Percentiles rank a stretch among this genome's conserved stretches.
These are phyloP conservation scores for Cricetomys ansorgei DNA, from an alignment of 2,113 vertebrate species.

Conservation along the genomic window DNA sequence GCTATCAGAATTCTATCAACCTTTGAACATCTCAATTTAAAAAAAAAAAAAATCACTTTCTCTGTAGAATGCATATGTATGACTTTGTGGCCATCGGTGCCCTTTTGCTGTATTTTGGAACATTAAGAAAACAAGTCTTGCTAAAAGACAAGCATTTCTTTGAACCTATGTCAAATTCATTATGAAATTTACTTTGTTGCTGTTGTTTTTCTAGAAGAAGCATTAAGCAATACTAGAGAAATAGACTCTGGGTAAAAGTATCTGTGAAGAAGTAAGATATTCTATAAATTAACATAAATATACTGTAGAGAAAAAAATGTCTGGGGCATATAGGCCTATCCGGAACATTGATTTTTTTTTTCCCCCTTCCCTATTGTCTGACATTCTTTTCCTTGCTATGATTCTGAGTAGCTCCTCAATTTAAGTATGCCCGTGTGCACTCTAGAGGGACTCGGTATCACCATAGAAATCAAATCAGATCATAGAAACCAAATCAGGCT, in stretches of 20 bases:
- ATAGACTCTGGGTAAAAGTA: constrained; percentile 33
- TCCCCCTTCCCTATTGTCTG: constrained; percentile 4
- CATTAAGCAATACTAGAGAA: constrained; percentile 43
- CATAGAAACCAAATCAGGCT: background rate
- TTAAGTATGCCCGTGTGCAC: background rate
- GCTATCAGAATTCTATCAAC: constrained; percentile 32
- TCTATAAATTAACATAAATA: constrained; percentile 41
- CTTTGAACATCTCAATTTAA: constrained; percentile 26
- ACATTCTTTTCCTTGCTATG: constrained; percentile 52
- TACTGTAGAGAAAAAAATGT: constrained; percentile 19
- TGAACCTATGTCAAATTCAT: constrained; percentile 52
- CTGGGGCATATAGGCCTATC: background rate
- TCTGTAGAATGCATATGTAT: constrained; percentile 41
- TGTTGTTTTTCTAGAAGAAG: constrained; percentile 59
- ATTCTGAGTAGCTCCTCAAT: constrained; percentile 47
- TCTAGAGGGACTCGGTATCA: background rate
- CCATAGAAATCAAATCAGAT: constrained; percentile 21
- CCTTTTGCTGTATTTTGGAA: constrained; percentile 66
- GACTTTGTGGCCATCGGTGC: background rate
- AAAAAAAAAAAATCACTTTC: constrained; percentile 24
- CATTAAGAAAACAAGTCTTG: constrained; percentile 32
- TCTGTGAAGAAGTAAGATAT: constrained; percentile 48
- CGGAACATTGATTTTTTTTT: constrained; percentile 44
- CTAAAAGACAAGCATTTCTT: constrained; percentile 60
- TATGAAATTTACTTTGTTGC: constrained; percentile 54